Evolutionary conservation across 2,888 invertebrate species (phyloP).

Genomic region (Branchipolynoe longqiensis): DNA sequence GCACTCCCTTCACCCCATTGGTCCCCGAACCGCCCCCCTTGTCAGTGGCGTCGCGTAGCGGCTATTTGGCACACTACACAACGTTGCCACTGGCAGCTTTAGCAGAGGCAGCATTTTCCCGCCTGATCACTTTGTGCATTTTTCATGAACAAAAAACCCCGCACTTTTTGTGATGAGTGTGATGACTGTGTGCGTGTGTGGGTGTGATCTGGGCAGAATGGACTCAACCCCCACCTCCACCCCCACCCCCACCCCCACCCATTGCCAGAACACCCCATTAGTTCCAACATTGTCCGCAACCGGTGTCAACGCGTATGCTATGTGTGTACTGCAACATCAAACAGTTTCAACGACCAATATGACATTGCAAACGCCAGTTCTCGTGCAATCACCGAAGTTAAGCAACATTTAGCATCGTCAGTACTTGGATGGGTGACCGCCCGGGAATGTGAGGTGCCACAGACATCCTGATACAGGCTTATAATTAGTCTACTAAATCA

Average conservation of each 20-base stretch:
- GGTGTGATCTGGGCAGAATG: not conserved
- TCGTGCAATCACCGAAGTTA: too few relatives aligned
- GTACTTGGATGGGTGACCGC: too few relatives aligned
- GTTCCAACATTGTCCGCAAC: not conserved
- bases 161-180: not conserved
- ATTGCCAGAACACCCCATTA: not conserved
- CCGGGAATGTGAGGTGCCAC: too few relatives aligned
- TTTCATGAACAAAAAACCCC: slow-evolving; percentile 1
- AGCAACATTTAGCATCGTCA: too few relatives aligned
- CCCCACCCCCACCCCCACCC: not conserved
- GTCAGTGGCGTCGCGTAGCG: slow-evolving; percentile 1
- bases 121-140: slow-evolving; percentile 7
- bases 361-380: too few relatives aligned
- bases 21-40: not conserved
- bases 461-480: too few relatives aligned
- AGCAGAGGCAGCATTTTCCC: not conserved
- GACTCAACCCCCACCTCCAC: not conserved
- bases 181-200: not conserved
- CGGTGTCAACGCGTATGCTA: not conserved
- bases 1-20: not conserved
- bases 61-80: slow-evolving; percentile 32
- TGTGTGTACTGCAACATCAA: too few relatives aligned
- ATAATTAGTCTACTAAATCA: too few relatives aligned
- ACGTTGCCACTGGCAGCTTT: not conserved
- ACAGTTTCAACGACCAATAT: too few relatives aligned